phyloP scores from a whole-genome alignment of 2,888 invertebrate genomes.

The Aricia artaxerxes region DNA sequence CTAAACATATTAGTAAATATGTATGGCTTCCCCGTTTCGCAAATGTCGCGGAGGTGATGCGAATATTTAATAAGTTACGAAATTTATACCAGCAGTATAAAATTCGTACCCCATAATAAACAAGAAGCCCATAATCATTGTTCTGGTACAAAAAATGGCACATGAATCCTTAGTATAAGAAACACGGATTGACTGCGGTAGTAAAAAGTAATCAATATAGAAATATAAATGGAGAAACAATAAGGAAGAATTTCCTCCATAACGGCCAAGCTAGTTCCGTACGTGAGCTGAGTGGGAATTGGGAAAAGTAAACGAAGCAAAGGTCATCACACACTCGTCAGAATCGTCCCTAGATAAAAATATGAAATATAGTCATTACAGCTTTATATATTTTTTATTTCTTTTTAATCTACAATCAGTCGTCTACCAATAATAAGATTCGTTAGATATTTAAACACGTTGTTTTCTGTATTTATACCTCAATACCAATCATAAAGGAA shows the following conservation, averaged over 20 bases:
- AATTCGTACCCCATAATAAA: too few species aligned
- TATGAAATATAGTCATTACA: not conserved
- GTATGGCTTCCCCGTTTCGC: too few species aligned
- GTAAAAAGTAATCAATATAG: constrained; percentile 46
- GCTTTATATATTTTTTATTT: not conserved
- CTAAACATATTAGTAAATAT: too few species aligned
- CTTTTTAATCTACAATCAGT: not conserved
- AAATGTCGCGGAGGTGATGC: too few species aligned
- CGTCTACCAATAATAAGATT: not conserved
- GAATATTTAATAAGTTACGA: too few species aligned
- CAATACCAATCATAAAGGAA: too few species aligned
- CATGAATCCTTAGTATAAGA: too few species aligned
- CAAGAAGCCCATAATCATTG: too few species aligned
- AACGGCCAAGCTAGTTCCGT: constrained; percentile 48
- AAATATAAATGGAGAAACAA: constrained; percentile 57
- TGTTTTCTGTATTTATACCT: too few species aligned
- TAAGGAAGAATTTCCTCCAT: constrained; percentile 49
- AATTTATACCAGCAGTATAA: too few species aligned
- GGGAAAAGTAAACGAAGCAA: constrained; percentile 47
- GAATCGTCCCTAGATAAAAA: not conserved
- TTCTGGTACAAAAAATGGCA: too few species aligned
- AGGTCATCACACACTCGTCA: not conserved
- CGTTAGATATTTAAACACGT: too few species aligned
- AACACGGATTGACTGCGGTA: not conserved
- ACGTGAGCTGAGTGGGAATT: constrained; percentile 57